Percentiles rank a stretch among this genome's conserved stretches.
phyloP scores from a whole-genome alignment of 2,797 vertebrate species.

The Muscicapa comitata region DNA sequence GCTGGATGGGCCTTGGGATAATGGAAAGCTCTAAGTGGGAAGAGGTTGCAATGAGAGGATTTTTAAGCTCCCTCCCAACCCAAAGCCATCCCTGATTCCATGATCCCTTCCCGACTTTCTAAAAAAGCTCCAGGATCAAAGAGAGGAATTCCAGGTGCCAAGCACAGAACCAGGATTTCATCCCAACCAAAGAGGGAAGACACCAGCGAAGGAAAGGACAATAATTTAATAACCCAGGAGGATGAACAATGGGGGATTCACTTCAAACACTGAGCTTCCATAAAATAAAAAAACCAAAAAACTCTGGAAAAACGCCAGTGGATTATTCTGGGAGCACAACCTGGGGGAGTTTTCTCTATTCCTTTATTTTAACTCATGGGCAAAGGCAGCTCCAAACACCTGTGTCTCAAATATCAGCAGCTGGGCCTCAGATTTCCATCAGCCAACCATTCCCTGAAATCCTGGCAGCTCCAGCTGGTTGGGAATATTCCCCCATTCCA shows the following conservation, averaged over 20 bases:
- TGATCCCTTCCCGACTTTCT: not conserved
- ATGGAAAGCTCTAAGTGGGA: not conserved
- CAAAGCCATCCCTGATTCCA: not conserved
- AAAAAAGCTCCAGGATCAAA: not conserved
- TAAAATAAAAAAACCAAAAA: not conserved
- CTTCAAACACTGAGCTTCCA: not conserved
- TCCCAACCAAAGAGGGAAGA: not conserved
- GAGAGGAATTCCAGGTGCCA: not conserved
- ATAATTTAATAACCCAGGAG: not conserved
- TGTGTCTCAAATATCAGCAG: slow-evolving; percentile 16
- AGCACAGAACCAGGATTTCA: not conserved
- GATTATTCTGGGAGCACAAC: not conserved
- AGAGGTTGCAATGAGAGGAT: fast-evolving
- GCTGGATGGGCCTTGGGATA: fast-evolving
- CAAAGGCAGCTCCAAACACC: not conserved
- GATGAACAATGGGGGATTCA: not conserved
- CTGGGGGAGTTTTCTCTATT: not conserved
- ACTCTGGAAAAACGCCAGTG: not conserved
- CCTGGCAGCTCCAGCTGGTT: not conserved
- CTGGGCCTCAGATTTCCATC: not conserved
- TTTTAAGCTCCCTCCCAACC: too few species aligned
- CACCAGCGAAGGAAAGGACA: not conserved
- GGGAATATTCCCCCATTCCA: not conserved
- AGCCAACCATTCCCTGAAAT: not conserved
- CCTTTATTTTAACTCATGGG: not conserved